phyloP scores from a whole-genome alignment of 2,113 vertebrate species.

The Lates calcarifer region DNA sequence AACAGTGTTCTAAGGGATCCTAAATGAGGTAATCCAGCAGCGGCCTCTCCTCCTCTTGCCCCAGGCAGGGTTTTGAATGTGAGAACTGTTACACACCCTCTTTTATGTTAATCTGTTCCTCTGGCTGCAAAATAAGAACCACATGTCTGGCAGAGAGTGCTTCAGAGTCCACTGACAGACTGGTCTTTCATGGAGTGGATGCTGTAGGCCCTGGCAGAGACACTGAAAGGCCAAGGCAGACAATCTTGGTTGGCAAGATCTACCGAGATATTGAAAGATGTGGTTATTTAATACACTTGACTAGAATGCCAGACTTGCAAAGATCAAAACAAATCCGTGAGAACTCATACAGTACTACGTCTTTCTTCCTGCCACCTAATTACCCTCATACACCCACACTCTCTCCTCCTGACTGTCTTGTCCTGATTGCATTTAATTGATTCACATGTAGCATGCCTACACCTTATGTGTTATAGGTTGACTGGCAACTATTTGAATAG shows the following conservation, averaged over 20 bases:
- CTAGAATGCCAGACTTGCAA: constrained; percentile 5
- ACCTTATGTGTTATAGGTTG: constrained; percentile 19
- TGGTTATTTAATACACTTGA: constrained; percentile 58
- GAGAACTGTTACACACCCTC: constrained; percentile 82
- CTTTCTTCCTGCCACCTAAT: background rate
- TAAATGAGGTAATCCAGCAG: constrained; percentile 83
- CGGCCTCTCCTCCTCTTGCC: constrained; percentile 74
- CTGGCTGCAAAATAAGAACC: constrained; percentile 85
- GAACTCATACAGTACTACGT: constrained; percentile 6
- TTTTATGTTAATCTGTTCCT: constrained; percentile 86
- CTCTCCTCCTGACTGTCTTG: background rate
- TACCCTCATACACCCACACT: background rate
- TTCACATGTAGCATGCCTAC: background rate
- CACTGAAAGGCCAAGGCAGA: constrained; percentile 28
- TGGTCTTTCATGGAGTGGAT: constrained; percentile 78
- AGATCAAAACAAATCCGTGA: constrained; percentile 29
- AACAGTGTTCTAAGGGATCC: constrained; percentile 84
- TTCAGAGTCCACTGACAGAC: constrained; percentile 75
- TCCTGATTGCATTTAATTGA: constrained; percentile 4
- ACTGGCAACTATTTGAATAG: background rate
- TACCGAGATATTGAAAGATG: constrained; percentile 48
- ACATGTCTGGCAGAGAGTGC: constrained; percentile 82
- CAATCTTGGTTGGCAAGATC: constrained; percentile 34
- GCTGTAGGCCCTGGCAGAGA: constrained; percentile 59
- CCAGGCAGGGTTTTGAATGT: constrained; percentile 77